Conservation (phyloP, 2,797 vertebrate genomes). For the Pteronotus mesoamericanus region DNA sequence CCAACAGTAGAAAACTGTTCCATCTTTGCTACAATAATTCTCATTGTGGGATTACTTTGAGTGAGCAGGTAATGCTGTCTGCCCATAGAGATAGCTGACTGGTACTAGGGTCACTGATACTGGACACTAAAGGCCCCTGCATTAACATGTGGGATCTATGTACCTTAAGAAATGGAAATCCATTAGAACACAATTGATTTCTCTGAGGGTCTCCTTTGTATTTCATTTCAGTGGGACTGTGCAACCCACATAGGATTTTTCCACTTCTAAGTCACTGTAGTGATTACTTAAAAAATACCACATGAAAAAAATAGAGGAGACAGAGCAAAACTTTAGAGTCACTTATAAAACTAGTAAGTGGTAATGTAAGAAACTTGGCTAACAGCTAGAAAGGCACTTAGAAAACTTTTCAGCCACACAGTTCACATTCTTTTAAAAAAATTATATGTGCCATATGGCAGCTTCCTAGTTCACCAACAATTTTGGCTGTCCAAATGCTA, state of each 20-base stretch:
- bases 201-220: background rate
- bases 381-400: background rate
- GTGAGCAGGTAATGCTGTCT: background rate
- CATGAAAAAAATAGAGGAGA: background rate
- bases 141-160: background rate
- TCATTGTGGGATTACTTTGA: background rate
- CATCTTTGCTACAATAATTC: background rate
- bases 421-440: background rate
- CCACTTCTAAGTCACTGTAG: background rate
- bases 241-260: background rate
- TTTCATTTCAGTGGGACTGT: background rate
- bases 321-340: background rate
- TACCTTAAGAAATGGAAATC: background rate
- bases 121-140: background rate
- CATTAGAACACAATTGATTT: background rate
- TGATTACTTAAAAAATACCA: background rate
- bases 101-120: background rate
- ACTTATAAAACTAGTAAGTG: background rate
- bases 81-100: background rate
- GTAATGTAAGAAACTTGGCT: background rate
- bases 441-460: background rate
- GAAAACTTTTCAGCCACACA: background rate
- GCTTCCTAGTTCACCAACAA: background rate
- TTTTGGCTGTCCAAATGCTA: conserved; percentile 26
- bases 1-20: background rate